Percentiles rank a stretch among this genome's conserved stretches.
Evolutionary conservation across 2,888 invertebrate genomes (phyloP).

Genomic region (Hemicrepidius hirtus): DNA sequence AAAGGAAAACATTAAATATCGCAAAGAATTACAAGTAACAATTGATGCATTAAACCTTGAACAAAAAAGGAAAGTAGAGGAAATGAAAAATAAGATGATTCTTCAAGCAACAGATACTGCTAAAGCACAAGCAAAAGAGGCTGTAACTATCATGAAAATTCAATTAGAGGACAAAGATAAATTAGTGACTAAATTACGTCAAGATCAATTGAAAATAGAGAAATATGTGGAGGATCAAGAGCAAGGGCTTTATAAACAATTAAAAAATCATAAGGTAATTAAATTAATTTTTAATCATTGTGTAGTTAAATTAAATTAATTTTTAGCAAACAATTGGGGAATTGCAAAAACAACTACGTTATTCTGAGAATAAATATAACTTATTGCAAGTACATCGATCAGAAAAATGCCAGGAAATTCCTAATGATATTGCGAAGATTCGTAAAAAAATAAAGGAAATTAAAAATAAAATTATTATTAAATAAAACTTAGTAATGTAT

Average conservation of each 20-base stretch:
- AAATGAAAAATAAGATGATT: not conserved
- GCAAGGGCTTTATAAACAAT: not conserved
- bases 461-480: no score
- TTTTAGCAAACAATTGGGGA: no score
- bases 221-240: not conserved
- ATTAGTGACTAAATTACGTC: not conserved
- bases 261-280: not conserved
- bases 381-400: no score
- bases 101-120: not conserved
- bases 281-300: not conserved
- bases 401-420: no score
- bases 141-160: not conserved
- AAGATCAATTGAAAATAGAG: not conserved
- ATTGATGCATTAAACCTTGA: not conserved
- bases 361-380: no score
- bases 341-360: no score
- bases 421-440: no score
- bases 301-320: no score
- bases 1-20: not conserved
- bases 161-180: not conserved
- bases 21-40: not conserved
- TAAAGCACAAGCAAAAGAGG: not conserved
- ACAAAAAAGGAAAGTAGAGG: not conserved
- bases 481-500: no score
- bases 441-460: no score